A percentile compares a stretch with the other conserved stretches of the same genome.
phyloP scores from a whole-genome alignment of 2,797 vertebrate genomes.

The Gambelia wislizenii region DNA sequence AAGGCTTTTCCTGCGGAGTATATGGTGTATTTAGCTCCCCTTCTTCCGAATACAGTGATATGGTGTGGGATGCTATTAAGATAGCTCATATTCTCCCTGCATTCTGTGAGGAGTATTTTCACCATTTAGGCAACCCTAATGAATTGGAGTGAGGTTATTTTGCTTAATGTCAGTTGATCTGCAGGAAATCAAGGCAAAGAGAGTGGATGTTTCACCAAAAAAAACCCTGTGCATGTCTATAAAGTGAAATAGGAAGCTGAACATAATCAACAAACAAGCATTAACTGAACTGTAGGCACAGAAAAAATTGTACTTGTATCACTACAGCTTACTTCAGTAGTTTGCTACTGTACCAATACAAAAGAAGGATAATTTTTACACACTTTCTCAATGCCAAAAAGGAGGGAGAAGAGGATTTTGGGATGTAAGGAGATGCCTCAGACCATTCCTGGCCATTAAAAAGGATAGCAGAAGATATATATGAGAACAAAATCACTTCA shows the following conservation, averaged over 20 bases:
- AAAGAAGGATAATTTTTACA: background rate
- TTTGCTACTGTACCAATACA: background rate
- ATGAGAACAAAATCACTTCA: constrained; percentile 14
- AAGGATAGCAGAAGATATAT: background rate
- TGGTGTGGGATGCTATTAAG: too few relatives aligned
- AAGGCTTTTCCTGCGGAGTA: too few relatives aligned
- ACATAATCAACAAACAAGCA: constrained; percentile 34
- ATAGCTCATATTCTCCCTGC: too few relatives aligned
- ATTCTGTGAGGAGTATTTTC: too few relatives aligned
- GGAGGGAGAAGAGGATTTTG: constrained; percentile 4
- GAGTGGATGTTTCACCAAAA: background rate
- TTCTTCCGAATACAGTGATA: too few relatives aligned
- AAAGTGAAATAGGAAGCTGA: constrained; percentile 5
- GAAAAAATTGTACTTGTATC: background rate
- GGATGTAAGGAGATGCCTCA: background rate
- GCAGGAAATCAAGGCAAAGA: background rate
- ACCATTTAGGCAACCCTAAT: too few relatives aligned
- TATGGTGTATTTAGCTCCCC: too few relatives aligned
- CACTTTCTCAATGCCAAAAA: background rate
- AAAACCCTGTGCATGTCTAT: background rate
- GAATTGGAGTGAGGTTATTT: background rate
- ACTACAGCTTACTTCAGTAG: background rate
- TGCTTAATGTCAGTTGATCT: background rate
- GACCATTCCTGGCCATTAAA: background rate
- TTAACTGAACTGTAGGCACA: background rate